Base-by-base conservation (phyloP, 2,113 vertebrate genomes). In the Strix aluco region DNA sequence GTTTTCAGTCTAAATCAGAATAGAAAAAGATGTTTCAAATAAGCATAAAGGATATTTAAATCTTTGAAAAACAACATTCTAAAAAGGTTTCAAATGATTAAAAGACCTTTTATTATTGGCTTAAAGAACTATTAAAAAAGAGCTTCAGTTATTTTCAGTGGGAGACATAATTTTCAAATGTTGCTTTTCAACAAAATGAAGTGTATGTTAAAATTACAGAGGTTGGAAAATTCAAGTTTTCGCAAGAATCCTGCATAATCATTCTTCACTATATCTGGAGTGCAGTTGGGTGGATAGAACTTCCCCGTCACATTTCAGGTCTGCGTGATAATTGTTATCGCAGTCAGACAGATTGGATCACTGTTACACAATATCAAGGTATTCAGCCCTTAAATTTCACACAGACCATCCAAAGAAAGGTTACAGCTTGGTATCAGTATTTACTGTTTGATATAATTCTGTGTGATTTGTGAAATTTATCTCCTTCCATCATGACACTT, bases 311-410 rank as follows among this genome's bases (percentile, higher is more conserved):
- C 5, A 40, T 72, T 77, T 73, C 44, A 44, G 30, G 47, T 62
- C 47, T 67, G n/a, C 86, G 23, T 19, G 26, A 15, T 20, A 80
- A 36, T 1, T 42, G 22, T 26, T 75, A 55, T 19, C 4, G 29
- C 46, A 46, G 22, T 25, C 21, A 22, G 57, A 32, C 44, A 47
- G 5, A 63, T 40, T 58, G 15, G 20, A 67, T 66, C 40, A 65
- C 32, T 0, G 0, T 44, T 30, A 78, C 5, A 78, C 6, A n/a
- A 22, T 10, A 30, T 4, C 8, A 27, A 66, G 36, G 4, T 47
- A 66, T 47, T 81, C 34, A 42, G 46, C 46, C 67, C 38, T 61
- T 74, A 34, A n/a, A 49, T 49, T 74, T 89, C 84, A 66, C 55
- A n/a, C 0, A 5, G 40, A 34, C 11, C 16, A 62, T 44, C 15